Percentiles rank a stretch among this genome's conserved stretches.
Conservation (phyloP, 2,113 vertebrate species). For the Spermophilus dauricus region DNA sequence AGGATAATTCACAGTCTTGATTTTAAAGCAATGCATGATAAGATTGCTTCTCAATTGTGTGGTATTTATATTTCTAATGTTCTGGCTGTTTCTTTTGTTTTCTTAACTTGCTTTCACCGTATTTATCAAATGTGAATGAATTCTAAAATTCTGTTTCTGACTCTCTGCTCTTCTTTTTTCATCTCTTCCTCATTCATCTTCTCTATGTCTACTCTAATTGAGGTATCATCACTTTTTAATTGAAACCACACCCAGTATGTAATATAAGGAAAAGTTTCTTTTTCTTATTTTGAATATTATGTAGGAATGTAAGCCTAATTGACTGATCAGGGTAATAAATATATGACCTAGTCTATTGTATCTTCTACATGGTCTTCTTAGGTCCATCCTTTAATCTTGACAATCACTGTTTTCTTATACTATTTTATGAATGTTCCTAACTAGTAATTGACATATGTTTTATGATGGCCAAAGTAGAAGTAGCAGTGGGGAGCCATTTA, state of each 20-base stretch:
- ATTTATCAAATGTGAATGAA: neutral
- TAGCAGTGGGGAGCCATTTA: neutral
- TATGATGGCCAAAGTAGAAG: neutral
- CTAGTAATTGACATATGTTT: neutral
- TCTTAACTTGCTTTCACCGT: neutral
- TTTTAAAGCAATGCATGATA: neutral
- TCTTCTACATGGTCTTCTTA: neutral
- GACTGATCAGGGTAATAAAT: neutral
- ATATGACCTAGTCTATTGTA: neutral
- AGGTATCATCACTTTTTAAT: neutral
- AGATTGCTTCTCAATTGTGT: neutral
- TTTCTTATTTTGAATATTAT: neutral
- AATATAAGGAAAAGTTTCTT: neutral
- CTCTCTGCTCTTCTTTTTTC: neutral
- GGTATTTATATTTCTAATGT: neutral
- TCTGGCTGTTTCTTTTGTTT: neutral
- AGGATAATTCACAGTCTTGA: constrained; percentile 8
- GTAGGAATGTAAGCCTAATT: neutral
- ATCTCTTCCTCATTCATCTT: neutral
- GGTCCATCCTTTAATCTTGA: neutral
- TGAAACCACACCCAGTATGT: neutral
- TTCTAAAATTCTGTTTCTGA: neutral
- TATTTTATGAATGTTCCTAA: neutral
- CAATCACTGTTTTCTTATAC: neutral
- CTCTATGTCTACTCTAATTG: neutral